Base-by-base conservation (phyloP, 2,113 vertebrate genomes). In the Pavo muticus region DNA sequence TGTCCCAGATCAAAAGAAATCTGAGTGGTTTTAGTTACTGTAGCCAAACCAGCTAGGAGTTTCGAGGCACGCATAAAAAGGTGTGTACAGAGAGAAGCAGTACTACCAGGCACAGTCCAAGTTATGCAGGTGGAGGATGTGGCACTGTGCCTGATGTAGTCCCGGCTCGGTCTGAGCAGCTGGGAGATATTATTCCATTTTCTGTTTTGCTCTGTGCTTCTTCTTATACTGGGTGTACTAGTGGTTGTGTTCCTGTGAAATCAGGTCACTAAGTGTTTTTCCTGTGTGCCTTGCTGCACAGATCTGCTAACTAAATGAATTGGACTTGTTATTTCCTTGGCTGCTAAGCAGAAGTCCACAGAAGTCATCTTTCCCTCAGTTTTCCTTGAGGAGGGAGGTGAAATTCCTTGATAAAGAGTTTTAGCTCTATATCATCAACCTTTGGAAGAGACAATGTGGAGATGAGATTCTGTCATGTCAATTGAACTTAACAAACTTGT, bases 71-170 rank as follows among this genome's bases (percentile, higher is more conserved):
- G 17, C 30, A 2, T 35, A 23, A 52, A 61, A 82, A 82, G 10
- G 19, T 68, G 24, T 32, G 39, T 78, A 17, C 18, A 63, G 61
- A 65, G 40, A 45, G n/a, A 60, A 0, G 2, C 4, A 72, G 37
- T 32, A 19, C 6, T 27, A 9, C 81, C 59, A n/a, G 37, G 11
- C 10, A 35, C 0, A 1, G 12, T 0, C 0, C 21, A 72, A 39
- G 39, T 10, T 76, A 11, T 47, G 52, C 21, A 4, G 15, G 14
- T 72, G 54, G 50, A 75, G 63, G 69, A 67, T 45, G 50, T 59
- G 45, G 10, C 10, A 3, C 27, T 32, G 12, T 0, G 0, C 60
- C 42, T 67, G 9, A 30, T 20, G 64, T 39, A 10, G 42, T 70
- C 35, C 47, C 47, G 5, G 56, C 17, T 65, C 69, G 16, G 25